Percentiles rank a stretch among this genome's conserved stretches.
Evolutionary conservation across 1,140 invertebrate genomes (phyloP).

Genomic region (Homarus americanus): DNA sequence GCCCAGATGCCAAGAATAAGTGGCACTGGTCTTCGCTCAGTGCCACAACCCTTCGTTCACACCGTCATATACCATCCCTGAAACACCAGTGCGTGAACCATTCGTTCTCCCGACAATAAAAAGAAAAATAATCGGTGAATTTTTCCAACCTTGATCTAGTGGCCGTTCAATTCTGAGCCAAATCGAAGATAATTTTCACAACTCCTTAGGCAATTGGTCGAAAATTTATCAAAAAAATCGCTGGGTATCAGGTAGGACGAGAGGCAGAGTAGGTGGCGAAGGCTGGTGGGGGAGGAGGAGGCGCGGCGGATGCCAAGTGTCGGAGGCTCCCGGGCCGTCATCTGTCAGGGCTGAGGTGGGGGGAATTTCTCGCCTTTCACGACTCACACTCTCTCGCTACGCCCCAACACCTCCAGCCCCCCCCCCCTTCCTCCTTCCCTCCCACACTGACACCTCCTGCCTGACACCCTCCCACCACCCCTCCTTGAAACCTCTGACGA

Average conservation of each 20-base stretch:
- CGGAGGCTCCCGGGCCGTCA: constrained; percentile 18
- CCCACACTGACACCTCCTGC: constrained; percentile 41
- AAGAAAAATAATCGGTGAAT: too few relatives aligned
- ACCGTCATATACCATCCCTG: background rate
- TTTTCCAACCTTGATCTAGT: too few relatives aligned
- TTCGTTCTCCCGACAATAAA: too few relatives aligned
- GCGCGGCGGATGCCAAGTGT: constrained; percentile 34
- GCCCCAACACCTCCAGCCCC: constrained; percentile 40
- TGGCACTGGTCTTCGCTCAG: constrained; percentile 33
- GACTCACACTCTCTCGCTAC: constrained; percentile 35
- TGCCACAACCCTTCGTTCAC: constrained; percentile 41
- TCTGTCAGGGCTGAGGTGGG: constrained; percentile 42
- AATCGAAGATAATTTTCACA: too few relatives aligned
- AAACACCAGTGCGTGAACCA: background rate
- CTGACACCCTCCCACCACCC: too few relatives aligned
- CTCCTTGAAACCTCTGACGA: too few relatives aligned
- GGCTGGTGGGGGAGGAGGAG: background rate
- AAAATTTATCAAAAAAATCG: background rate
- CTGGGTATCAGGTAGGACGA: background rate
- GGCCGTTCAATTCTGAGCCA: too few relatives aligned
- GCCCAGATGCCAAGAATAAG: constrained; percentile 28
- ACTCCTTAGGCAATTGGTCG: too few relatives aligned
- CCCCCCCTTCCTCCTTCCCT: too few relatives aligned
- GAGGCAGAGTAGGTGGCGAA: too few relatives aligned
- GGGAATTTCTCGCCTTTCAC: constrained; percentile 60